A percentile compares a stretch with the other conserved stretches of the same genome.
These are phyloP conservation scores for Paracyclopina nana DNA, from an alignment of 1,140 invertebrate species.

Conservation along the genomic window DNA sequence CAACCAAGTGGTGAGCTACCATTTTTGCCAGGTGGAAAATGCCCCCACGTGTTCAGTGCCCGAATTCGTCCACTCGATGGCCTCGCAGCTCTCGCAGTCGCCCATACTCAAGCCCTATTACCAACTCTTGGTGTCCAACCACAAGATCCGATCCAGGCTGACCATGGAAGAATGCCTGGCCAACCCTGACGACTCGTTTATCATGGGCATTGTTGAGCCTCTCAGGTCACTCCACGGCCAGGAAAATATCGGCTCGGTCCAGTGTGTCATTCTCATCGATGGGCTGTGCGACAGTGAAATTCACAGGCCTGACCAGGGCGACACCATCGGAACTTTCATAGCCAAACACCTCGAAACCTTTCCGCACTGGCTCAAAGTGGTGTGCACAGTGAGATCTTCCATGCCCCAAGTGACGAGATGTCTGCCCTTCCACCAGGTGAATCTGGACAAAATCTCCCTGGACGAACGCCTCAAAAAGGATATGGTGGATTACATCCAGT, in stretches of 20 bases:
- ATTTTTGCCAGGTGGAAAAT: constrained; percentile 79
- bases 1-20: constrained; percentile 56
- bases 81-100: constrained; percentile 68
- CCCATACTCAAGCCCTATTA: constrained; percentile 28
- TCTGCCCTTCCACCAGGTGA: constrained; percentile 45
- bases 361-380: constrained; percentile 70
- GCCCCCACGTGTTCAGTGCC: constrained; percentile 78
- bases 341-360: constrained; percentile 57
- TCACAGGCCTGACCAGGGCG: constrained; percentile 57
- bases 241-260: constrained; percentile 44
- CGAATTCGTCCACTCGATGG: constrained; percentile 79
- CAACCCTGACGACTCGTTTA: constrained; percentile 57
- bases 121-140: background rate
- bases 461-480: constrained; percentile 58
- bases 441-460: constrained; percentile 22
- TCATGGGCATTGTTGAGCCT: constrained; percentile 70
- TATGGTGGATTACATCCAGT: constrained; percentile 62
- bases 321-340: constrained; percentile 74
- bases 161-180: constrained; percentile 69
- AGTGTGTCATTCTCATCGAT: constrained; percentile 59
- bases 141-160: constrained; percentile 37
- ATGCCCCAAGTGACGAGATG: constrained; percentile 58
- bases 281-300: constrained; percentile 59
- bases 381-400: constrained; percentile 64
- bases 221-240: constrained; percentile 26